Evolutionary conservation across 2,113 vertebrate genomes (phyloP).

Genomic region (Holacanthus passer): DNA sequence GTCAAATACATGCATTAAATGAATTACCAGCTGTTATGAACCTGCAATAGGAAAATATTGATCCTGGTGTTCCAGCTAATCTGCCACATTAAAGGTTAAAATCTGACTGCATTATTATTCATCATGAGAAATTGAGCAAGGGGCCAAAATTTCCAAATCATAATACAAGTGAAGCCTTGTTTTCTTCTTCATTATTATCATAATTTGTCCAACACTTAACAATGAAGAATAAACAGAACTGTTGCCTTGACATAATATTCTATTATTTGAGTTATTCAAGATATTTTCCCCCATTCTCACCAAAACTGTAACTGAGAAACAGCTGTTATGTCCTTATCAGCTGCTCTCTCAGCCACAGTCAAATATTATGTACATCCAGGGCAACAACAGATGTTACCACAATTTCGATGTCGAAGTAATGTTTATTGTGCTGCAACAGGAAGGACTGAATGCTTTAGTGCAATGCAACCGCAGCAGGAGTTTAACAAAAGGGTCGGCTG

Average conservation of each 20-base stretch:
- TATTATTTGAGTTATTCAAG: not conserved
- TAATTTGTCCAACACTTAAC: not conserved
- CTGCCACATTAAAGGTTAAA: not conserved
- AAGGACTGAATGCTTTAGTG: not conserved
- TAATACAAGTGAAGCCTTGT: not conserved
- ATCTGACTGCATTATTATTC: not conserved
- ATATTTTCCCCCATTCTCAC: constrained; percentile 12
- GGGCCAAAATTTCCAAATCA: not conserved
- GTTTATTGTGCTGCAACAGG: not conserved
- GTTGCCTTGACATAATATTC: not conserved
- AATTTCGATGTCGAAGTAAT: constrained; percentile 7
- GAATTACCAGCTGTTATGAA: constrained; percentile 50
- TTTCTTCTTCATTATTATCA: no score
- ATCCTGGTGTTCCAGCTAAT: not conserved
- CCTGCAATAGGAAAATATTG: not conserved
- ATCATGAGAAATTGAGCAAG: not conserved
- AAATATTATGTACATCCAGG: constrained; percentile 47
- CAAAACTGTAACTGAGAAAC: constrained; percentile 72
- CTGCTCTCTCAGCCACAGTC: constrained; percentile 43
- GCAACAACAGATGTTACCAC: constrained; percentile 58
- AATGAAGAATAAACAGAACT: not conserved
- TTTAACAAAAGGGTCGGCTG: constrained; percentile 5
- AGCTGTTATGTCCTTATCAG: constrained; percentile 47
- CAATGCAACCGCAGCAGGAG: not conserved
- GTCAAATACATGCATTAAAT: not conserved